A percentile compares a stretch with the other conserved stretches of the same genome.
Conservation (phyloP, 1,140 invertebrate species). For the Brachionus calyciflorus region DNA sequence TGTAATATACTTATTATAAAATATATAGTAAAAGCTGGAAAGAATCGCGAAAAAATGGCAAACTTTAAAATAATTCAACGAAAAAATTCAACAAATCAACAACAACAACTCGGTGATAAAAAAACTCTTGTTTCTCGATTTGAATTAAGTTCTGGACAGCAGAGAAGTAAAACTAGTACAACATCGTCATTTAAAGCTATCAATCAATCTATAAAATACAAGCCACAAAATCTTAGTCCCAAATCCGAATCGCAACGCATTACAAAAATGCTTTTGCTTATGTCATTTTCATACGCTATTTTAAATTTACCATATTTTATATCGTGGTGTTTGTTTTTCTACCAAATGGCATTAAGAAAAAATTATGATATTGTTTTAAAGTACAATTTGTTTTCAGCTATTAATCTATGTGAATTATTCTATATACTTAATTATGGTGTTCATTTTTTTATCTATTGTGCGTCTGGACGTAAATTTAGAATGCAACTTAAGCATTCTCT, state of each 20-base stretch:
- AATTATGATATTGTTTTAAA: background rate
- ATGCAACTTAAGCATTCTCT: slow-evolving; percentile 1
- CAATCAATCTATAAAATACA: no score
- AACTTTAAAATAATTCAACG: no score
- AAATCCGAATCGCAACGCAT: slow-evolving; percentile 13
- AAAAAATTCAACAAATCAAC: background rate
- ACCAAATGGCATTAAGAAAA: slow-evolving; percentile 6
- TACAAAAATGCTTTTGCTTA: slow-evolving; percentile 12
- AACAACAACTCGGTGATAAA: no score
- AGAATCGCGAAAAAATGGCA: background rate
- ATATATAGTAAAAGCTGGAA: background rate
- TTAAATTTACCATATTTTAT: slow-evolving; percentile 37
- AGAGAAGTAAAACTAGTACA: background rate
- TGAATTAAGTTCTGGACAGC: background rate
- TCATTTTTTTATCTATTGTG: slow-evolving; percentile 47
- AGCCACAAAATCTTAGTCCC: no score
- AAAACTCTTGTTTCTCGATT: background rate
- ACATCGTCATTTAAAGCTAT: background rate
- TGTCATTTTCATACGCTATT: slow-evolving; percentile 39
- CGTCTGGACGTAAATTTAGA: slow-evolving; percentile 31
- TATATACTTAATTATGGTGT: slow-evolving; percentile 41
- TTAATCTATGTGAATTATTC: slow-evolving; percentile 44
- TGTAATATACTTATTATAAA: slow-evolving; percentile 19
- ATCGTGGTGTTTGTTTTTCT: slow-evolving; percentile 44
- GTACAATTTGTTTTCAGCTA: slow-evolving; percentile 16